Evolutionary conservation across 2,888 invertebrate species (phyloP).

Genomic region (Oithona nana): DNA sequence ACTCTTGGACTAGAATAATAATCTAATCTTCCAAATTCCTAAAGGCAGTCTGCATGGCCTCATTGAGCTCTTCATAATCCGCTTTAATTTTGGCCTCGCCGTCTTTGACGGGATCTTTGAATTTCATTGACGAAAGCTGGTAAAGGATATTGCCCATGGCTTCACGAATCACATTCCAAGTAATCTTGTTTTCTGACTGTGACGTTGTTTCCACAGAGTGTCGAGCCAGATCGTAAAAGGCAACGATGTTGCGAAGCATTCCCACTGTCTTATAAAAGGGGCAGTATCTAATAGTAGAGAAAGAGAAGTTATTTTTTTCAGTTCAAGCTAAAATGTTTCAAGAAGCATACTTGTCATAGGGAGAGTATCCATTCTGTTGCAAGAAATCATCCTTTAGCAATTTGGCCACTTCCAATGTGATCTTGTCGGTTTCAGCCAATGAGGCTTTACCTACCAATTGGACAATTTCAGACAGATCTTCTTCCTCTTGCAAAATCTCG

Average conservation of each 20-base stretch:
- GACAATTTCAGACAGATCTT: conserved; percentile 98
- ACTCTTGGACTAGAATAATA: no score
- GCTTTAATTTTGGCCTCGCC: conserved; percentile 92
- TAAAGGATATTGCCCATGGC: conserved; percentile 90
- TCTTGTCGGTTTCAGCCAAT: conserved; percentile 94
- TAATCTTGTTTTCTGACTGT: conserved; percentile 95
- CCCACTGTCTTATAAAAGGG: conserved; percentile 99
- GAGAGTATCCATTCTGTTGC: conserved; percentile 77
- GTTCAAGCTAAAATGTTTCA: not conserved
- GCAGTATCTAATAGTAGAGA: conserved; percentile 55
- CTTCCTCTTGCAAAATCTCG: conserved; percentile 94
- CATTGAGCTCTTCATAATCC: conserved; percentile 87
- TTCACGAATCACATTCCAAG: conserved; percentile 93
- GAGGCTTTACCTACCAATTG: conserved; percentile 98
- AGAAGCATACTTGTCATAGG: not conserved
- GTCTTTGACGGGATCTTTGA: conserved; percentile 97
- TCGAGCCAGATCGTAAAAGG: conserved; percentile 93
- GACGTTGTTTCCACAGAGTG: conserved; percentile 96
- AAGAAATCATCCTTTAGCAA: conserved; percentile 96
- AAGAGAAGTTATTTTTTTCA: not conserved
- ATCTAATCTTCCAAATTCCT: conserved; percentile 90
- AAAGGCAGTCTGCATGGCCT: conserved; percentile 92
- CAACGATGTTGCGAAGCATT: conserved; percentile 94
- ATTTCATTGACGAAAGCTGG: conserved; percentile 96
- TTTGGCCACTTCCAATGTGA: conserved; percentile 95